Conservation (phyloP, 2,797 vertebrate genomes). For the Adelosebastes latens region DNA sequence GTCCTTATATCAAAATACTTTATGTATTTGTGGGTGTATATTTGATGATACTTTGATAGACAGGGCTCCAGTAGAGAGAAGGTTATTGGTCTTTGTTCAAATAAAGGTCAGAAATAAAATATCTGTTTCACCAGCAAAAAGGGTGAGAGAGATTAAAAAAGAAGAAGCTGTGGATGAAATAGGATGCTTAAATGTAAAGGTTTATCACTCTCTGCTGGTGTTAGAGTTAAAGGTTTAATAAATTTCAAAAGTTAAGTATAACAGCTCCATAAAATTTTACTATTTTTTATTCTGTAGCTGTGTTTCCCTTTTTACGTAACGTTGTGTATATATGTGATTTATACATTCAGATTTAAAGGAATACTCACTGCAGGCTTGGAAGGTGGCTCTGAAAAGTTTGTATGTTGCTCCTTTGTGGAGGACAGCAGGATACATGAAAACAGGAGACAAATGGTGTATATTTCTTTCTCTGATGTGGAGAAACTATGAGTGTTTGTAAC, state of each 20-base stretch:
- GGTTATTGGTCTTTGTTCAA: slow-evolving; percentile 16
- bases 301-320: background rate
- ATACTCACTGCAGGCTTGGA: background rate
- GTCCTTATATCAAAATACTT: background rate
- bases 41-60: background rate
- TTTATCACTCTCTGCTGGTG: background rate
- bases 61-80: background rate
- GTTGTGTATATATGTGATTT: background rate
- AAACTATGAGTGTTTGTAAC: background rate
- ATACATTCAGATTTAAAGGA: background rate
- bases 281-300: background rate
- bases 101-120: slow-evolving; percentile 47
- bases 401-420: background rate
- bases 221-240: slow-evolving; percentile 6
- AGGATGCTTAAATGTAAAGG: slow-evolving; percentile 7
- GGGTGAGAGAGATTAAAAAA: background rate
- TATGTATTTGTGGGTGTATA: background rate
- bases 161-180: slow-evolving; percentile 3
- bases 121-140: background rate
- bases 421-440: background rate
- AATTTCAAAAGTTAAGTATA: background rate
- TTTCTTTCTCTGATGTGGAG: background rate
- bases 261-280: background rate
- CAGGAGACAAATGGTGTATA: background rate
- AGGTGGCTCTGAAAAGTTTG: background rate